Conservation (phyloP, 2,113 vertebrate genomes). For the Pterocles gutturalis region DNA sequence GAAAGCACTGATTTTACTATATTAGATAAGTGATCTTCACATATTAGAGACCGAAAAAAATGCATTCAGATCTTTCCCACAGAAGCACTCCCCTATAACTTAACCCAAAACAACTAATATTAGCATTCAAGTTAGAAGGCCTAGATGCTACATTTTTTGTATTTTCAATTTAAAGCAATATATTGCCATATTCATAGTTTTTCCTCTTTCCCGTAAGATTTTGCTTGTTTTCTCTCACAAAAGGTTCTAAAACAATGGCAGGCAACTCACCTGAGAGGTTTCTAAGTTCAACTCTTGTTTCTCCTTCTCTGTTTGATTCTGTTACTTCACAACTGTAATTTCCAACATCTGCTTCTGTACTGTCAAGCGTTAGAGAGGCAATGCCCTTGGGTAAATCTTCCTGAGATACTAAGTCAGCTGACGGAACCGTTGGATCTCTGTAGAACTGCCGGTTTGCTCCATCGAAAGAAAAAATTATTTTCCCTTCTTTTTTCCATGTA, state of each 20-base stretch:
- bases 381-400: constrained; percentile 9
- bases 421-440: fast-evolving
- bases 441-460: fast-evolving
- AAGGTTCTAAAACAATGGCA: background rate
- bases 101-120: background rate
- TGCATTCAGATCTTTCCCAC: background rate
- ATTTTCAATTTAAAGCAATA: background rate
- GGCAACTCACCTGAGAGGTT: constrained; percentile 53
- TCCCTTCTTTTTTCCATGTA: constrained; percentile 59
- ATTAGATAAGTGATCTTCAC: background rate
- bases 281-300: constrained; percentile 53
- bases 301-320: constrained; percentile 74
- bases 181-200: background rate
- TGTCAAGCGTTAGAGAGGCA: constrained; percentile 70
- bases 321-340: constrained; percentile 80
- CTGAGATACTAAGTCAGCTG: constrained; percentile 8
- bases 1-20: background rate
- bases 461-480: constrained; percentile 47
- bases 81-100: background rate
- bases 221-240: background rate
- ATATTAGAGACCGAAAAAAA: background rate
- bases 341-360: constrained; percentile 19
- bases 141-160: background rate
- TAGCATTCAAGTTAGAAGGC: background rate
- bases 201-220: background rate